Conservation (phyloP, 2,797 vertebrate species). For the Squalus acanthias region DNA sequence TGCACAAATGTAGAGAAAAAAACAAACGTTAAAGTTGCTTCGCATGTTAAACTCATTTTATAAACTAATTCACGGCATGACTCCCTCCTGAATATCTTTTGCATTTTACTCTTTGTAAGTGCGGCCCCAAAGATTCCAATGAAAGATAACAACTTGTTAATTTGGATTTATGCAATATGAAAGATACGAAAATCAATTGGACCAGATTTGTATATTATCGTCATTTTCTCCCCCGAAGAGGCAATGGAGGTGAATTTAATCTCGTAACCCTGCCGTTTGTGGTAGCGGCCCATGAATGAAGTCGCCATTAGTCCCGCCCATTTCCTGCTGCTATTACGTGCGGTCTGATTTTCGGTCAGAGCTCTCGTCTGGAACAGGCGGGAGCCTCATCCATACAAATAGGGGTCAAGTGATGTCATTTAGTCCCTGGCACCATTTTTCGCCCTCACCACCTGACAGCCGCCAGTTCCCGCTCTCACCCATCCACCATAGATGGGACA, state of each 20-base stretch:
- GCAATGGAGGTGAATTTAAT: background rate
- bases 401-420: too few relatives aligned
- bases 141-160: background rate
- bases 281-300: too few relatives aligned
- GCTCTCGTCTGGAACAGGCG: background rate
- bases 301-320: too few relatives aligned
- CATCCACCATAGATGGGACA: too few relatives aligned
- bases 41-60: background rate
- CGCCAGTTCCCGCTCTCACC: too few relatives aligned
- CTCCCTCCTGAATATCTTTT: background rate
- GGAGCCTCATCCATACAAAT: too few relatives aligned
- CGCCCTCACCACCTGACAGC: too few relatives aligned
- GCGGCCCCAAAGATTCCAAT: background rate
- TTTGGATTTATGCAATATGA: background rate
- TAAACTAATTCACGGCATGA: background rate
- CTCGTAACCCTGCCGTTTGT: too few relatives aligned
- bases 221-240: background rate
- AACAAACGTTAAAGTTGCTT: background rate
- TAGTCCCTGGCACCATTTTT: too few relatives aligned
- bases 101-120: background rate
- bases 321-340: background rate
- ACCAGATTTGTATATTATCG: background rate
- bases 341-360: background rate
- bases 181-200: background rate
- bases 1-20: background rate